Base-by-base conservation (phyloP, 2,797 vertebrate genomes). In the Sylvia borin region DNA sequence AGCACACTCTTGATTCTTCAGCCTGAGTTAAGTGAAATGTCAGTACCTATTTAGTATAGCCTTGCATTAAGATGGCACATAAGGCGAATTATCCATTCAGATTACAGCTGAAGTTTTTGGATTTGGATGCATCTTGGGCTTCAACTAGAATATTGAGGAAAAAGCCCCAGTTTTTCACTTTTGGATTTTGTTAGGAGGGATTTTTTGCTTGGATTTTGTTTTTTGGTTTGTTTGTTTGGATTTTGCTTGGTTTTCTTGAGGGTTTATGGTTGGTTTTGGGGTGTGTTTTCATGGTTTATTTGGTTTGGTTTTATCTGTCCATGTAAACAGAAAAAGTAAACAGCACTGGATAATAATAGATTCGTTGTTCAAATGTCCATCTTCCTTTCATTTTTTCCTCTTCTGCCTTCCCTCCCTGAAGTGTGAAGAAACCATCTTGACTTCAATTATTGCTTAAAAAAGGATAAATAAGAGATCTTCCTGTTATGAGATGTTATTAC, bases 401-500 rank as follows among this genome's bases (percentile, higher is more conserved):
- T 53, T 75, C 7, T 83, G 2, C 8, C 16, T 81, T 81, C 45
- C 12, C 5, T 29, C 34, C 10, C 61, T 62, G 26, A 89, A 45
- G 45, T 27, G 8, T 84, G 84, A 87, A 94, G 58, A 53, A 65
- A 85, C 18, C 11, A 13, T 57, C 60, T 92, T 45, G 88, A 83
- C 48, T 93, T 78, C 7, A 14, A 48, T 65, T 89, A 66, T 83
- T 85, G 10, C 58, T 87, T 74, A 85, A 40, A 60, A 94, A 62
- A 45, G 31, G 40, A 86, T 62, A 92, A 95, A 87, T 79, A 95
- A 86, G 29, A 93, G 26, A 61, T 74, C 45, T 79, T 80, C 34
- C 53, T 53, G 21, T 76, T 91, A 10, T 48, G 54, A 89, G 43
- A 86, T 3, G 9, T 48, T 85, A 66, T 42, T 82, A 92, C 27